Base-by-base conservation (phyloP, 2,113 vertebrate species). In the Oplegnathus fasciatus region DNA sequence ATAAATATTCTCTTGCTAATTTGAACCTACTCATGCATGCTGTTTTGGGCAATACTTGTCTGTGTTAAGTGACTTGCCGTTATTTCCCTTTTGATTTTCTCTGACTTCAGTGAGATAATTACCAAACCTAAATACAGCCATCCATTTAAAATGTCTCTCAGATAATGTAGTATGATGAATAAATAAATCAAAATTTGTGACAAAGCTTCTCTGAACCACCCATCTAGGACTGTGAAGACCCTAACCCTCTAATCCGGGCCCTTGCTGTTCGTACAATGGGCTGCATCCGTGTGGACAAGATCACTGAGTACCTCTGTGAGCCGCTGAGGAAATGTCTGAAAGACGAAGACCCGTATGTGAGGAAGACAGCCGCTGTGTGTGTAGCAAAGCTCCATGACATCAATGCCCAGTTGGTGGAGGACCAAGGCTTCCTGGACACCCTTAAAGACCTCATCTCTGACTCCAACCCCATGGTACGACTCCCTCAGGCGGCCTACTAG, bases 341-440 rank as follows among this genome's bases (percentile, higher is more conserved):
- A 94, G 98, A 99, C 0, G 98, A 99, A 93, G 98, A 99, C 88
- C 98, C 98, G 0, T 99, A 99, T 0, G 98, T 99, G 92, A 96
- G 98, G 78, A 99, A 99, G 91, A 99, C 98, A 0, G 98, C 98
- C 0, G 98, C 98, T 0, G 98, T 99, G 85, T 99, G 98, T 1
- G 98, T 99, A 28, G 98, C 98, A 24, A 99, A 99, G 91, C 97
- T 99, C 0, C 98, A 99, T 0, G 98, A 99, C 88, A 99, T 99
- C 93, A 99, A 99, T 0, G 97, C 98, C 65, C 98, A 99, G 92
- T 93, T 99, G 91, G 98, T 99, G 82, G 98, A 99, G 93, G 98
- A 99, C 93, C 98, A 99, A 86, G 98, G 98, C 76, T 99, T 99
- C 91, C 94, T 99, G 88, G 98, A 99, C 88, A 99, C 98, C 5